Evolutionary conservation across 2,888 invertebrate species (phyloP), one percentile per base, ranked within the genome.

Genomic region (Brachyptera risi): DNA sequence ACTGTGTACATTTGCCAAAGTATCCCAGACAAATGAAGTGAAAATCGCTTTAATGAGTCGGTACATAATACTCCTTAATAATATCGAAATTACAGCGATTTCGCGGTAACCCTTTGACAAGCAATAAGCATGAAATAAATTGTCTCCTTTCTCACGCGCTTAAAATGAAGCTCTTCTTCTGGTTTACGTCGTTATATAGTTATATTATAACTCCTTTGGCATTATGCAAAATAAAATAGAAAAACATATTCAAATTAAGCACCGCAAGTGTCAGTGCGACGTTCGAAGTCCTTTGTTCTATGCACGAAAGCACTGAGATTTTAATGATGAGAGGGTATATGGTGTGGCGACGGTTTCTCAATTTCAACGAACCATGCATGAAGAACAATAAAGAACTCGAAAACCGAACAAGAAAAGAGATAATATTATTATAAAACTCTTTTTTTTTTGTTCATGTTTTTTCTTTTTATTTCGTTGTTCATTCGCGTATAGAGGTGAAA

Each of bases 291-390:
- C 60, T 61, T 61, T 61, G 60, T 61, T 44, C 35, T 37, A 56
- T 56, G 60, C 60, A 56, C 60, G 60, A 61, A 61, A 61, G 60
- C 56, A 61, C 49, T 61, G 57, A 61, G 50, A 49, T 38, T 50
- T 42, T 31, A 47, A 21, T 19, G 27, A 51, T 61, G 57, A 61
- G n/a, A n/a, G n/a, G n/a, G n/a, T n/a, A n/a, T n/a, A n/a, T n/a
- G n/a, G n/a, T n/a, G n/a, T n/a, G n/a, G n/a, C n/a, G n/a, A n/a
- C n/a, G n/a, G n/a, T n/a, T n/a, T n/a, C n/a, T n/a, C n/a, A n/a
- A n/a, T n/a, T n/a, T 17, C 27, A 51, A 15, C 50, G 31, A 51
- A 26, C 31, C 50, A 51, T 17, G 7, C 42, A 21, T 19, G 42
- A 17, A 21, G 50, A 51, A 51, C 7, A 19, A 51, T 26, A 31